phyloP scores from a whole-genome alignment of 2,113 vertebrate species.

The Ursus arctos region DNA sequence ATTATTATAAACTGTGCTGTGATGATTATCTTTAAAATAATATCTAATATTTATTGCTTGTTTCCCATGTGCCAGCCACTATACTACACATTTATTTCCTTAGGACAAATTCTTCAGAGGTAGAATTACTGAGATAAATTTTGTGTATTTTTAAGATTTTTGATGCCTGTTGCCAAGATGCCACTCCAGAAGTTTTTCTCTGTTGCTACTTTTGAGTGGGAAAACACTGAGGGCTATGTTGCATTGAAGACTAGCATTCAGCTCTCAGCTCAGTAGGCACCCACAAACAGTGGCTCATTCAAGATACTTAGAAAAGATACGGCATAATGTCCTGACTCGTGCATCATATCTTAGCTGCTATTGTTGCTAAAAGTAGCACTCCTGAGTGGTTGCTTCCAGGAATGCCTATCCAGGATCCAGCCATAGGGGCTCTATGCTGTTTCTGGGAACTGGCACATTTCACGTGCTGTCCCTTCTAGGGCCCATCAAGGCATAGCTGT shows the following conservation, averaged over 20 bases:
- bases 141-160: slow-evolving; percentile 1
- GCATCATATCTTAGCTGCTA: slow-evolving; percentile 68
- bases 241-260: slow-evolving; percentile 8
- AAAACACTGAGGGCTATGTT: background rate
- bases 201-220: background rate
- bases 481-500: slow-evolving; percentile 27
- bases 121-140: slow-evolving; percentile 10
- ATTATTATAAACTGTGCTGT: background rate
- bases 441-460: slow-evolving; percentile 78
- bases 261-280: background rate
- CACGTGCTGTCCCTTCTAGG: slow-evolving; percentile 58
- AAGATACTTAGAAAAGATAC: slow-evolving; percentile 57
- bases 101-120: slow-evolving; percentile 24
- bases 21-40: background rate
- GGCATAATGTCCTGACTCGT: slow-evolving; percentile 45
- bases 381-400: slow-evolving; percentile 81
- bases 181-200: background rate
- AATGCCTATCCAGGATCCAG: slow-evolving; percentile 70
- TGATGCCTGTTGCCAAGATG: background rate
- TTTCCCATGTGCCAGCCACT: background rate
- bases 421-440: slow-evolving; percentile 25
- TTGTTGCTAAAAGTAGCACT: slow-evolving; percentile 80
- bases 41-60: background rate
- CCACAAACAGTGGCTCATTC: slow-evolving; percentile 50
- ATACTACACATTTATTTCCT: background rate